phyloP scores from a whole-genome alignment of 2,797 vertebrate genomes.

The Arnoldichthys spilopterus region DNA sequence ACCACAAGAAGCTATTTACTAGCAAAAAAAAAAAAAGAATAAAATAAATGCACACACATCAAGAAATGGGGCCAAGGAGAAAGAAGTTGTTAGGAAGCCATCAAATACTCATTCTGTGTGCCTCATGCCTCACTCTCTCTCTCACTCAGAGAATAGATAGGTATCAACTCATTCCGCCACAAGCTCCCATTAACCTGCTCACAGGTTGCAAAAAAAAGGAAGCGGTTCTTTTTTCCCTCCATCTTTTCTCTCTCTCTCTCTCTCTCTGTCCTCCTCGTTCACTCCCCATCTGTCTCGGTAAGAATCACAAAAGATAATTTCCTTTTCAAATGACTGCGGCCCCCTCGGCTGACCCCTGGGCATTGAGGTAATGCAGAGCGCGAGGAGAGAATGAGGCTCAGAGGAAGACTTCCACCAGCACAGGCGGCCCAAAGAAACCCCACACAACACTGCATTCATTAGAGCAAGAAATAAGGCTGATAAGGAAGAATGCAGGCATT shows the following conservation, averaged over 20 bases:
- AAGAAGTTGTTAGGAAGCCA: slow-evolving; percentile 73
- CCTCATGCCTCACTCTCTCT: slow-evolving; percentile 13
- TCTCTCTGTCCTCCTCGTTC: slow-evolving; percentile 41
- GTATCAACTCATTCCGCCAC: slow-evolving; percentile 70
- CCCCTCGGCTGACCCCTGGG: slow-evolving; percentile 74
- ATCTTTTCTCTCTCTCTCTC: slow-evolving; percentile 18
- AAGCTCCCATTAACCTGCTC: slow-evolving; percentile 76
- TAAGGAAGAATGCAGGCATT: slow-evolving; percentile 33
- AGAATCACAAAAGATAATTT: slow-evolving; percentile 81
- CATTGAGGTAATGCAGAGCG: slow-evolving; percentile 75
- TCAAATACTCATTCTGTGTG: slow-evolving; percentile 73
- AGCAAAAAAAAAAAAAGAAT: slow-evolving; percentile 59
- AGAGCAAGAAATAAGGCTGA: slow-evolving; percentile 50
- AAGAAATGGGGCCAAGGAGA: slow-evolving; percentile 72
- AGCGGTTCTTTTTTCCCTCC: slow-evolving; percentile 26
- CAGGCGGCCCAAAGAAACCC: slow-evolving; percentile 10
- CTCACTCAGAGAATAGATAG: slow-evolving; percentile 66
- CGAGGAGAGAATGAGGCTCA: slow-evolving; percentile 71
- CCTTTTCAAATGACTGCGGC: slow-evolving; percentile 80
- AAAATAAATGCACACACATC: slow-evolving; percentile 61
- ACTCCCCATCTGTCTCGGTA: slow-evolving; percentile 67
- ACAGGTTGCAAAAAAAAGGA: slow-evolving; percentile 65
- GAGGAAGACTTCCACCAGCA: slow-evolving; percentile 68
- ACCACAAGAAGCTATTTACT: slow-evolving; percentile 66
- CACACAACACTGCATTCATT: slow-evolving; percentile 59